Evolutionary conservation across 2,797 vertebrate species (phyloP), one percentile per base, ranked within the genome.

Genomic region (Cetoscarus ocellatus): DNA sequence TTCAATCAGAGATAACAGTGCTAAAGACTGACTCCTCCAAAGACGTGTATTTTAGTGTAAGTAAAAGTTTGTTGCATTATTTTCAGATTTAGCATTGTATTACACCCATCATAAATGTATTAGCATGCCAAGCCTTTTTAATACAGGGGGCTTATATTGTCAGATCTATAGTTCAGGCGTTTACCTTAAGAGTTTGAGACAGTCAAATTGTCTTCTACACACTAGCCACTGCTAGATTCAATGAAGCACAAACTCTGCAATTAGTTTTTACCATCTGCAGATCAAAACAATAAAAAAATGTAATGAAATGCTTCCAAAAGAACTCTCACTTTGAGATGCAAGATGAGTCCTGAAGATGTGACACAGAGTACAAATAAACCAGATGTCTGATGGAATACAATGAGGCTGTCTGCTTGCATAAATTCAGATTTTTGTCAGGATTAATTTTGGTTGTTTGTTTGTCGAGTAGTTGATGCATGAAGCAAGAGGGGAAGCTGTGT

Each of bases 251-350:
- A 55, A 44, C 5, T 34, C 11, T n/a, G n/a, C 27, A 57, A 53
- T 48, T 66, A 44, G 45, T 34, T 70, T 48, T 40, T 11, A 57
- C 19, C 56, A 48, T 69, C 55, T 73, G 27, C 47, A 52, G 8
- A 56, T 52, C 38, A 70, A 50, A 53, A 59, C 6, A 19, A 7
- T 1, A 43, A 14, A 15, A 11, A 27, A 6, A 3, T 55, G 48
- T 10, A 36, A 45, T 43, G 7, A 34, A 13, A 59, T 1, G 35
- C 54, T 45, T 59, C 9, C 17, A 40, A 17, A 40, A 61, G 1
- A 54, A 44, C 8, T 39, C 9, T 42, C n/a, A 18, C 14, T 58
- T 53, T 48, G 3, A 57, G 53, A 54, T 56, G 5, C 27, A 18
- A 27, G n/a, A 47, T 17, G 53, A 54, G 18, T 47, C 18, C 34